Percentiles rank a stretch among this genome's conserved stretches.
phyloP scores from a whole-genome alignment of 2,888 invertebrate genomes.

The Notodonta dromedarius region DNA sequence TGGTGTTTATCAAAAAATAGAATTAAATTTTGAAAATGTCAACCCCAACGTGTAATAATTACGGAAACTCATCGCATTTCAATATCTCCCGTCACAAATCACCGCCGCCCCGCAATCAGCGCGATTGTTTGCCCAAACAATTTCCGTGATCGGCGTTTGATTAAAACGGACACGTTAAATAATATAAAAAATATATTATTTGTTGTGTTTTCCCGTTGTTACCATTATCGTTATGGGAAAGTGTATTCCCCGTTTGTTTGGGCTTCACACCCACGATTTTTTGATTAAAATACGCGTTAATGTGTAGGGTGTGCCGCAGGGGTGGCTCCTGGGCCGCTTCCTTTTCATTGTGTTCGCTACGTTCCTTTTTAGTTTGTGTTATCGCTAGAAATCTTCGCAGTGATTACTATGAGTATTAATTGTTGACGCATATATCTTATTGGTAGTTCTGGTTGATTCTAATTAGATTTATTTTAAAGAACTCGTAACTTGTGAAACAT shows the following conservation, averaged over 20 bases:
- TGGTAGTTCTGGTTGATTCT: neutral
- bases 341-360: slow-evolving; percentile 49
- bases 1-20: too few species aligned
- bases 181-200: slow-evolving; percentile 61
- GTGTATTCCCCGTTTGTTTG: slow-evolving; percentile 73
- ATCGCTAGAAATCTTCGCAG: slow-evolving; percentile 37
- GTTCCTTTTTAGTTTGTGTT: slow-evolving; percentile 36
- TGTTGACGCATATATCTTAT: slow-evolving; percentile 4
- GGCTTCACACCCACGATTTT: slow-evolving; percentile 79
- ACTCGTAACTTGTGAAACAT: too few species aligned
- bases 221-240: slow-evolving; percentile 83
- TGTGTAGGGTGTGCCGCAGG: slow-evolving; percentile 72
- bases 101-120: slow-evolving; percentile 53
- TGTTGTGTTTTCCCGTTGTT: slow-evolving; percentile 65
- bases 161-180: slow-evolving; percentile 62
- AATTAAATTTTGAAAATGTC: slow-evolving; percentile 6
- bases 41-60: slow-evolving; percentile 54
- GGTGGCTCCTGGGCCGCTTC: slow-evolving; percentile 68
- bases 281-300: slow-evolving; percentile 78
- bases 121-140: slow-evolving; percentile 70
- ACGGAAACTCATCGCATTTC: slow-evolving; percentile 58
- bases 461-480: neutral
- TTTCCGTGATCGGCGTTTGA: slow-evolving; percentile 70
- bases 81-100: slow-evolving; percentile 50
- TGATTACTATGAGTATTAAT: slow-evolving; percentile 35